Conservation (phyloP, 2,797 vertebrate species). For the Melanotaenia maccullochi region DNA sequence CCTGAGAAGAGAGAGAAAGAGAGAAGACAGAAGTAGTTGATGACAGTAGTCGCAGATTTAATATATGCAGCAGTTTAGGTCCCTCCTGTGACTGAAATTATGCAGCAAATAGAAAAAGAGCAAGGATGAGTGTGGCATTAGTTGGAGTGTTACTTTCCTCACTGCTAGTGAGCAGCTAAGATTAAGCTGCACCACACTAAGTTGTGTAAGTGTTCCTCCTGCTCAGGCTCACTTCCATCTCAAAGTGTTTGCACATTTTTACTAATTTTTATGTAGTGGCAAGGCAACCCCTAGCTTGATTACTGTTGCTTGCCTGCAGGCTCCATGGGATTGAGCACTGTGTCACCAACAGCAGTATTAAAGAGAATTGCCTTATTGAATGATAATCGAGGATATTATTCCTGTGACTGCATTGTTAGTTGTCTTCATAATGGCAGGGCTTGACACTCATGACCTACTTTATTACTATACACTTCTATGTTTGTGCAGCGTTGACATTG, state of each 20-base stretch:
- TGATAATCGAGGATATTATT: slow-evolving; percentile 62
- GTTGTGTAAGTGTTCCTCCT: slow-evolving; percentile 23
- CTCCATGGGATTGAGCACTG: slow-evolving; percentile 35
- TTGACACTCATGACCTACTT: slow-evolving; percentile 54
- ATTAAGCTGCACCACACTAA: slow-evolving; percentile 15
- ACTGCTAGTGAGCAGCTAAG: slow-evolving; percentile 26
- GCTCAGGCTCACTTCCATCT: slow-evolving; percentile 16
- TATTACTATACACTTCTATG: slow-evolving; percentile 26
- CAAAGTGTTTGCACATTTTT: slow-evolving; percentile 38
- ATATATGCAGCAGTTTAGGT: slow-evolving; percentile 54
- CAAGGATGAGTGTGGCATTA: neutral
- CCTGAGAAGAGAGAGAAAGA: slow-evolving; percentile 44
- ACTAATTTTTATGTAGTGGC: slow-evolving; percentile 35
- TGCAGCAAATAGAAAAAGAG: neutral
- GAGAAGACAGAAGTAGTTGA: slow-evolving; percentile 54
- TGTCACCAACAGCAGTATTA: slow-evolving; percentile 35
- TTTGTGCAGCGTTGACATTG: slow-evolving; percentile 34
- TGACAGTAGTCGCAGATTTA: slow-evolving; percentile 57
- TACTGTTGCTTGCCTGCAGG: slow-evolving; percentile 42
- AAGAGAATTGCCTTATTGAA: slow-evolving; percentile 59
- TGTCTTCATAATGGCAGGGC: slow-evolving; percentile 52
- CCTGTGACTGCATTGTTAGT: slow-evolving; percentile 50
- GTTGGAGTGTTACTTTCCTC: slow-evolving; percentile 37
- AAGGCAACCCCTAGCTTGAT: slow-evolving; percentile 43
- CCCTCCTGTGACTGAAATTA: slow-evolving; percentile 34